Evolutionary conservation across 2,797 vertebrate species (phyloP), one percentile per base, ranked within the genome.

Genomic region (Takifugu rubripes): DNA sequence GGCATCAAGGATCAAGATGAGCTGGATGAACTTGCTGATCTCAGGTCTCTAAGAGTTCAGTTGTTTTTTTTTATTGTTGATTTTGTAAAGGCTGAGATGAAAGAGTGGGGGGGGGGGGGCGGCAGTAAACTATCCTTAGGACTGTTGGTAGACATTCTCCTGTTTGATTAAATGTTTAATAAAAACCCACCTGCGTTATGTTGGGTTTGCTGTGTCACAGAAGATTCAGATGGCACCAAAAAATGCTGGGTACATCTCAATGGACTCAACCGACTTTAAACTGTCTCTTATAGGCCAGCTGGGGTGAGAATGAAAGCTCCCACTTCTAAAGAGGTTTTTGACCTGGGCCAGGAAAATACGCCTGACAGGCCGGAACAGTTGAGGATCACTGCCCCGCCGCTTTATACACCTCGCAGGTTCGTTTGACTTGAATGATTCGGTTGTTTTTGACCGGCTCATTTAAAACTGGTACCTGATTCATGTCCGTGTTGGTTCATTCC

Each of bases 221-320:
- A 21, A 21, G 21, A 4, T 40, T 40, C 2, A 14, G 36, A 40
- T 14, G 10, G 36, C 10, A 14, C 12, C 36, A 40, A 12, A 40
- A 40, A 40, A 14, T 12, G 36, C 36, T 40, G 11, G 12, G 12
- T 10, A 40, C 3, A 12, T 12, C 40, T 40, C 14, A 40, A 40
- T 40, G 12, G 3, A 40, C 5, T 14, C 14, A 8, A 17, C 44
- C 17, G 21, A 46, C 9, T 6, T 1, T 21, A n/a, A 7, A n/a
- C 44, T 55, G 16, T 54, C 63, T 61, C 64, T 4, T 49, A n/a
- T 75, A 95, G 93, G 66, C 61, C 61, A 1, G 87, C 88, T 21
- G 84, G 87, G 5, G 91, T 93, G 15, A 89, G 92, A 44, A 92
- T 94, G 61, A 95, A 95, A 78, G 89, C 93, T 0, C 93, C 93